Conservation (phyloP, 1,140 invertebrate species). For the Spodoptera frugiperda region DNA sequence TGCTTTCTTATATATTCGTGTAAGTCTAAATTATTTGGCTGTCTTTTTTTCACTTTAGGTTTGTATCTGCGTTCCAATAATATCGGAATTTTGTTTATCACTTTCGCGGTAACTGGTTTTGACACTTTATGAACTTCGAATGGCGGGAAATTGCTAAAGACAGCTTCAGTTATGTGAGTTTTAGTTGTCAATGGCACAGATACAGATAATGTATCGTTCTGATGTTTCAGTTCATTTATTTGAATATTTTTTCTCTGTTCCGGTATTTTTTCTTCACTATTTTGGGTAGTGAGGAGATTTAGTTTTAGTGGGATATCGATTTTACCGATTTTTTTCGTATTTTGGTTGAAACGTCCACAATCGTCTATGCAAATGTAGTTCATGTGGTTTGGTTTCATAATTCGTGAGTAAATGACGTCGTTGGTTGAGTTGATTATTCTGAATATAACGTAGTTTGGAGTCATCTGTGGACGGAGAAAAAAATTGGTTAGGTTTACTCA, state of each 20-base stretch:
- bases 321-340: slow-evolving; percentile 47
- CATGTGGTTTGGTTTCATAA: slow-evolving; percentile 60
- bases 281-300: slow-evolving; percentile 45
- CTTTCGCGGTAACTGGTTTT: not conserved
- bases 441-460: slow-evolving; percentile 56
- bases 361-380: slow-evolving; percentile 61
- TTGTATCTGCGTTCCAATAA: not conserved
- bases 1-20: too few relatives aligned
- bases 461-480: slow-evolving; percentile 58
- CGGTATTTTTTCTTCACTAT: too few relatives aligned
- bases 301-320: slow-evolving; percentile 50
- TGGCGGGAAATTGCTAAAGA: too few relatives aligned
- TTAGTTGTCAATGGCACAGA: not conserved
- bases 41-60: not conserved
- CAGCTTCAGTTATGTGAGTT: too few relatives aligned
- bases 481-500: not conserved
- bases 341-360: slow-evolving; percentile 55
- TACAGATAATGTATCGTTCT: too few relatives aligned
- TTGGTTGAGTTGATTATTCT: slow-evolving; percentile 65
- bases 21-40: not conserved
- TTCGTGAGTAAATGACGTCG: slow-evolving; percentile 66
- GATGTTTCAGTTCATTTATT: not conserved
- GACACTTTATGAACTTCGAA: not conserved
- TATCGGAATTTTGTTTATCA: not conserved
- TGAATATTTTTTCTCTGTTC: too few relatives aligned